Evolutionary conservation across 2,113 vertebrate genomes (phyloP), one percentile per base, ranked within the genome.

Genomic region (Gallinago paraguaiae): DNA sequence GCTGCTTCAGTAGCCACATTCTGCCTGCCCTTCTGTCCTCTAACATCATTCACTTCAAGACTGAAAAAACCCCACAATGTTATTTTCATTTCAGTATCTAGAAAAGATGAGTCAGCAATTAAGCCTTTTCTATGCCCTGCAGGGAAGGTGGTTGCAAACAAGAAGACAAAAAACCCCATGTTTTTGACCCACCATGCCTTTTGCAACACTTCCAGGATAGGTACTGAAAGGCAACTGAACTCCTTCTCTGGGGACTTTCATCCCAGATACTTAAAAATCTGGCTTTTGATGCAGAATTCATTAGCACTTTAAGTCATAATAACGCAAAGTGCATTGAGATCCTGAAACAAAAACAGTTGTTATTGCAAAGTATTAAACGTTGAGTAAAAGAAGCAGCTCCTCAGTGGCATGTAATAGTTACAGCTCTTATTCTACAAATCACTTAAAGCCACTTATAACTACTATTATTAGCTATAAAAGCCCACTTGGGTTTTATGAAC

Each of bases 401-500:
- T 94, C 11, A 10, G 88, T 76, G 79, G 53, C 76, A 84, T 0
- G 9, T 86, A 82, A 95, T 56, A 92, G 89, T 93, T 92, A 90
- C 35, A 76, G 85, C 82, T 95, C 86, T 75, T 77, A 70, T 54
- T 74, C 82, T 57, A 90, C 82, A 96, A 93, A 95, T 93, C 93
- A 93, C 96, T 92, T 94, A 93, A 83, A 94, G 53, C 78, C 91
- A 92, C 68, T 96, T 96, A 79, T 46, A 93, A 86, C 43, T 90
- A 75, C 90, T 94, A 92, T 96, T 95, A 96, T 94, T 94, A 96
- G 71, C 76, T 63, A 74, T 96, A 93, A 96, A 95, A 96, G 87
- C 91, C 71, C 85, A 83, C 85, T 93, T 86, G 80, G 91, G 82
- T 65, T 94, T 95, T 94, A 79, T 61, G 82, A 93, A 77, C 2